Evolutionary conservation across 2,797 vertebrate genomes (phyloP), one percentile per base, ranked within the genome.

Genomic region (Sebastes flavidus): DNA sequence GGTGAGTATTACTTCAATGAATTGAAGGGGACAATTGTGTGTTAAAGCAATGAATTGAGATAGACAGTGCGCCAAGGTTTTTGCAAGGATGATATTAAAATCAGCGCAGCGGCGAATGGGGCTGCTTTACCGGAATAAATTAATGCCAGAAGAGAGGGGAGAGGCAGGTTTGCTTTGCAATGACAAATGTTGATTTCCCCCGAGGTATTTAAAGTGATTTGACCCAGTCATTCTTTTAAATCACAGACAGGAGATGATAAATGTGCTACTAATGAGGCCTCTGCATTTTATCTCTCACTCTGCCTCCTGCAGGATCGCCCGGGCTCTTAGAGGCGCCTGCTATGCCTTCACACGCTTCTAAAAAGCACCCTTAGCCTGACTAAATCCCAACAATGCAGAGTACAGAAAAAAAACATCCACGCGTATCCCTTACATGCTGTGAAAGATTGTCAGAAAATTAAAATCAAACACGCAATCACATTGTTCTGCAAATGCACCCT

Each of bases 121-220:
- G 84, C 83, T 85, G 89, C 89, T 94, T 93, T 91, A 91, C 85
- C 60, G 56, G 92, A 95, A 95, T 95, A 94, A 95, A 96, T 95
- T 94, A 95, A 94, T 89, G 90, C 88, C 84, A 91, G 78, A 89
- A 89, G 86, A 87, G 89, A 89, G 84, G 82, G 87, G 78, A 89
- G 89, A 92, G 87, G 93, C 91, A 91, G 94, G 93, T 93, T 94
- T 92, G 89, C 93, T 95, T 93, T 91, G 91, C 91, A 89, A 91
- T 96, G 94, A 96, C 94, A 95, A 95, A 95, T 95, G 94, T 93
- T 96, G 95, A 96, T 96, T 96, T 96, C 95, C 96, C 95, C 89
- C 36, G 95, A 95, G 95, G 94, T 95, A 95, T 94, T 94, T 94
- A 94, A 95, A 95, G 94, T 94, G 95, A 96, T 96, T 95, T 96